Evolutionary conservation across 1,140 invertebrate species (phyloP), one percentile per base, ranked within the genome.

Genomic region (Drosophila murphyi): DNA sequence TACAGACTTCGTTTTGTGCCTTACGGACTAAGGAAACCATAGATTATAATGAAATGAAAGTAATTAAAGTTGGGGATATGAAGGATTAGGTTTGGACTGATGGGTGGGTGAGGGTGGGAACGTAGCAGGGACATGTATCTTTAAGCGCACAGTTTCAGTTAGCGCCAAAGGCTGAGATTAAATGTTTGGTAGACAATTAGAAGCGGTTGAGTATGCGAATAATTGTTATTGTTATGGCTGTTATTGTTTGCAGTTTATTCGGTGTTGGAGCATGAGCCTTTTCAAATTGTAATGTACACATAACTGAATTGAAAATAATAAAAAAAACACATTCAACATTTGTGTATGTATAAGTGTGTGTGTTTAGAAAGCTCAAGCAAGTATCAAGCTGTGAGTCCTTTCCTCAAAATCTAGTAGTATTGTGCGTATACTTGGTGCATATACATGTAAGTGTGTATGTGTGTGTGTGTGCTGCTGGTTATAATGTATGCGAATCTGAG

Each of bases 231-330:
- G 57, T 70, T 57, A 39, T 62, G 72, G 54, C 80, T 74, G 60
- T 67, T 68, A 62, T 72, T 72, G 59, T 62, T 76, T 77, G 70
- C 51, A 65, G 83, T 83, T 87, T 82, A 83, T 88, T 88, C 79
- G 79, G 82, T 87, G 82, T 88, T 83, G 82, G 83, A 88, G 80
- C 83, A 87, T 88, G 83, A 88, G 83, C 79, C 71, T 70, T 60
- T 34, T 78, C 61, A 68, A 67, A 73, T 75, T 77, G 70, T 48
- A 67, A 62, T 78, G 51, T 75, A 75, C 72, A 86, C 39, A 43
- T 41, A 62, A 72, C 59, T 37, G 43, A 60, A 67, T 65, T 12
- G 50, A 68, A 51, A 70, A 52, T 56, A 12, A n/a, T n/a, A 20
- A 20, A 20, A 71, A 50, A 62, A 64, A 48, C 54, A 47, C 45